These are phyloP conservation scores for Coenonympha glycerion DNA, from an alignment of 2,888 invertebrate species.

Conservation along the genomic window DNA sequence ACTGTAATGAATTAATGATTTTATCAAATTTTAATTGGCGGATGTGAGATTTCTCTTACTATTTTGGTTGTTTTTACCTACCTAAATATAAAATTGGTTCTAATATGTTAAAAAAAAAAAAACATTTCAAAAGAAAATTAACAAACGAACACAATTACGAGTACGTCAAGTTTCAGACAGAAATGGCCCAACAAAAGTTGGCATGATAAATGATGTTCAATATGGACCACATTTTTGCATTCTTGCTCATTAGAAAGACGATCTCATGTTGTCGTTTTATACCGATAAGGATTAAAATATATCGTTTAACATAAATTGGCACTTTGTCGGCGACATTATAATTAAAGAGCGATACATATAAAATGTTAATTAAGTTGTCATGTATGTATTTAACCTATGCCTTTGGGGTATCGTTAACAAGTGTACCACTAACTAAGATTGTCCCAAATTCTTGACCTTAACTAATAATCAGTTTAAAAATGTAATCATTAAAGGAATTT, in stretches of 20 bases:
- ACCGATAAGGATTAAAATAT: conserved; percentile 4
- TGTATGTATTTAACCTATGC: neutral
- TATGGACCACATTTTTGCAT: neutral
- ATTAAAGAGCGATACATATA: neutral
- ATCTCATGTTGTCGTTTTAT: neutral
- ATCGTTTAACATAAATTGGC: conserved; percentile 2
- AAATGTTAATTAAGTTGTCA: conserved; percentile 5
- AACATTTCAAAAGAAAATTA: neutral
- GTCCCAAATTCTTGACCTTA: neutral
- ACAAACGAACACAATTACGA: neutral
- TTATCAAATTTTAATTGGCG: no score
- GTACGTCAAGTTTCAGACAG: neutral
- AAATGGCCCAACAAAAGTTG: neutral
- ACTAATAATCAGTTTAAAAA: neutral
- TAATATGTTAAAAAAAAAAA: neutral
- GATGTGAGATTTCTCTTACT: no score
- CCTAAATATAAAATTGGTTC: neutral
- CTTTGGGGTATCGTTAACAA: neutral
- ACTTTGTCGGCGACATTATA: conserved; percentile 1
- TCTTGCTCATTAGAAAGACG: neutral
- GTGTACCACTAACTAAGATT: neutral
- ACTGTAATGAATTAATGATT: no score
- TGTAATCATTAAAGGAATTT: no score
- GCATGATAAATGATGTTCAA: conserved; percentile 5
- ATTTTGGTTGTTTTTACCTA: no score